A percentile compares a stretch with the other conserved stretches of the same genome.
phyloP scores from a whole-genome alignment of 2,888 invertebrate genomes.

The Azorinus chamasolen region DNA sequence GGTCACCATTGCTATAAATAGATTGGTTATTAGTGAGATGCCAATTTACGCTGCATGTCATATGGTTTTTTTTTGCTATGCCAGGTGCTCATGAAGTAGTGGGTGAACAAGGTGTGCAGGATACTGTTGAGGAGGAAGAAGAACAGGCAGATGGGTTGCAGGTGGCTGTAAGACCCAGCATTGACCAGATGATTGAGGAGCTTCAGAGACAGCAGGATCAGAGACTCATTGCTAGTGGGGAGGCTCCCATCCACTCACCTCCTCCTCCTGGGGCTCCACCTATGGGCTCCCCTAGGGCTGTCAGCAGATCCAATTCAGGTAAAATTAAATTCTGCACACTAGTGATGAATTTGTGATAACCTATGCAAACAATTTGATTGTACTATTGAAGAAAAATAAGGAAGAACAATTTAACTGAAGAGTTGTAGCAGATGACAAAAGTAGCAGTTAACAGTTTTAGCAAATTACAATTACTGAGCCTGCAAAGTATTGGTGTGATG shows the following conservation, averaged over 20 bases:
- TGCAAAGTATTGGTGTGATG: too few species aligned
- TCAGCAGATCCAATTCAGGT: conserved; percentile 69
- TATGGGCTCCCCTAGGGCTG: conserved; percentile 64
- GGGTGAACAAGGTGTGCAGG: conserved; percentile 70
- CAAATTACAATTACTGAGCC: too few species aligned
- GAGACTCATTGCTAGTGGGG: conserved; percentile 68
- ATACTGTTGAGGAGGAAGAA: conserved; percentile 13
- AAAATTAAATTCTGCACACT: conserved; percentile 7
- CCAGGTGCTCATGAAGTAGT: conserved; percentile 82
- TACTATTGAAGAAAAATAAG: background rate
- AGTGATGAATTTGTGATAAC: too few species aligned
- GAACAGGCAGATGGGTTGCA: conserved; percentile 41
- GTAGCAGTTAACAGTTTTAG: too few species aligned
- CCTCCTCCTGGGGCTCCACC: conserved; percentile 64
- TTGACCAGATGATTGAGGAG: conserved; percentile 91
- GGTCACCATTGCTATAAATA: too few species aligned
- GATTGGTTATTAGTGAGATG: too few species aligned
- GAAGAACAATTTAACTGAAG: background rate
- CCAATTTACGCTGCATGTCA: too few species aligned
- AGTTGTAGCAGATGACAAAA: background rate
- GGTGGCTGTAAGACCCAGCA: conserved; percentile 87
- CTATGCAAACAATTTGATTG: background rate
- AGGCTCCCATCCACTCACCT: conserved; percentile 71
- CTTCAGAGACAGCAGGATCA: conserved; percentile 89
- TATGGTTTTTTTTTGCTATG: too few species aligned